phyloP scores from a whole-genome alignment of 2,888 invertebrate genomes.

The Myopa testacea region DNA sequence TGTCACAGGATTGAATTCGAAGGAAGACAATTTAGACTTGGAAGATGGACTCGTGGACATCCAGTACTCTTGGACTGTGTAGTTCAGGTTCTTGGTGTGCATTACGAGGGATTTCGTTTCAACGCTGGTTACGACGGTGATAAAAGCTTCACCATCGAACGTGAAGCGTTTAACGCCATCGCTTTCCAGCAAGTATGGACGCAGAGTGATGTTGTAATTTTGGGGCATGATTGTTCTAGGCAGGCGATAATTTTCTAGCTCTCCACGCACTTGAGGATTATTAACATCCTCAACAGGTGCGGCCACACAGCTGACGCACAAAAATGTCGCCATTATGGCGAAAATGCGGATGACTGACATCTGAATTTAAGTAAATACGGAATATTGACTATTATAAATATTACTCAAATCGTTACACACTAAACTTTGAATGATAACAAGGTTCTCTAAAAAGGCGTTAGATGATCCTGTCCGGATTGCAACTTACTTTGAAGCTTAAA shows the following conservation, averaged over 20 bases:
- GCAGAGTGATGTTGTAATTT: conserved; percentile 71
- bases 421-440: too few species aligned
- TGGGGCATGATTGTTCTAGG: conserved; percentile 68
- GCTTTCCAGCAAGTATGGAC: conserved; percentile 69
- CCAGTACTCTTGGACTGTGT: conserved; percentile 52
- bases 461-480: neutral
- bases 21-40: conserved; percentile 53
- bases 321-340: conserved; percentile 49
- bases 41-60: conserved; percentile 30
- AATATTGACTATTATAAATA: too few species aligned
- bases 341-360: conserved; percentile 36
- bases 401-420: too few species aligned
- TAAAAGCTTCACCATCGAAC: conserved; percentile 65
- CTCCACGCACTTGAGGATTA: conserved; percentile 35
- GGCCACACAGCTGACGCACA: conserved; percentile 47
- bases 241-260: conserved; percentile 56
- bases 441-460: too few species aligned
- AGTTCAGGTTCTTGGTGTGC: conserved; percentile 70
- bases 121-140: conserved; percentile 68
- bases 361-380: conserved; percentile 4
- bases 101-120: conserved; percentile 68
- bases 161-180: conserved; percentile 58
- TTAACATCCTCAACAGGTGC: conserved; percentile 43
- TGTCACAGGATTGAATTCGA: conserved; percentile 54
- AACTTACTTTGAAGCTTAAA: neutral